Evolutionary conservation across 2,797 vertebrate species (phyloP), one percentile per base, ranked within the genome.

Genomic region (Delichon dasypus): DNA sequence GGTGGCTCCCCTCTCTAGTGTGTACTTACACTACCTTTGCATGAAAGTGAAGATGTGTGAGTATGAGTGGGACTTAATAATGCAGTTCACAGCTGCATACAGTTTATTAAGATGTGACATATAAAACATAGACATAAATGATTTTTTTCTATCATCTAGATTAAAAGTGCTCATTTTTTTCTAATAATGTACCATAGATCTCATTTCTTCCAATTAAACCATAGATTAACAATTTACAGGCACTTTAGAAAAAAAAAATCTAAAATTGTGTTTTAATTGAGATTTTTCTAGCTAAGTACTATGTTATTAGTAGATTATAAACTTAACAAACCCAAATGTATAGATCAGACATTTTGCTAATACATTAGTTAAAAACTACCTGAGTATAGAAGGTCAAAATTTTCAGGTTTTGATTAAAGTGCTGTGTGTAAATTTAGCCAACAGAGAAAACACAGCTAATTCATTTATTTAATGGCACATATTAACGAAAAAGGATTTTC

Each of bases 401-500:
- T 74, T 86, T 19, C 13, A 66, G 16, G 20, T 83, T 68, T 55
- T 72, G 2, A 55, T 85, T 67, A 73, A 50, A 77, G 5, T 29
- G 9, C 7, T 68, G 4, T 53, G 22, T 64, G 26, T 4, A 74
- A 75, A 64, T 61, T 44, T 81, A 26, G 40, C 36, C 25, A 20
- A 42, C 7, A n/a, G 8, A 54, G n/a, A 66, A 64, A 84, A 16
- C 0, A 3, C 13, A 2, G 1, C 3, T 50, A 47, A 54, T 71
- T 60, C 44, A 10, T 77, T 83, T 78, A 47, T 57, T 79, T 70
- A 47, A 36, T 61, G 3, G 1, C 8, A 25, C 2, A 0, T 57
- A 10, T 64, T 70, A 74, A 38, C 16, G 21, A 53, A n/a, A 23
- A 90, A 15, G 15, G 80, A 48, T 95, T 93, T 93, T 79, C 38